Percentiles rank a stretch among this genome's conserved stretches.
These are phyloP conservation scores for Fopius arisanus DNA, from an alignment of 1,140 invertebrate genomes.

Conservation along the genomic window DNA sequence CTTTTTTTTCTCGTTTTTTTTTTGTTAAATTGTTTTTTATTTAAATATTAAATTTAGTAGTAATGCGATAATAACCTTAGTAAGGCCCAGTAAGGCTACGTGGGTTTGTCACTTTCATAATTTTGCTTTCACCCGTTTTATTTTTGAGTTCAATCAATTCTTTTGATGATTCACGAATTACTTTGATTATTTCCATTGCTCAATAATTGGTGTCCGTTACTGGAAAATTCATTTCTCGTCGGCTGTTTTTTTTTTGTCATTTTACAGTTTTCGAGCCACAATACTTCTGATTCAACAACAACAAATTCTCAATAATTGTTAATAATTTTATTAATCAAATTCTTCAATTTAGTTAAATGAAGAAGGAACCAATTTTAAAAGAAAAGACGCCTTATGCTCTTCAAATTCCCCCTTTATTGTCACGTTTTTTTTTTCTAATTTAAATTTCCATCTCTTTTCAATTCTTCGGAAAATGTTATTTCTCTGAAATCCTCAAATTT, in stretches of 20 bases:
- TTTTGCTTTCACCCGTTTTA: constrained; percentile 28
- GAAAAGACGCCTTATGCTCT: constrained; percentile 32
- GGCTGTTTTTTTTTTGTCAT: too few relatives aligned
- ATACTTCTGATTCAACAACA: constrained; percentile 17
- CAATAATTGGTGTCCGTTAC: too few relatives aligned
- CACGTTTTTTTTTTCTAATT: constrained; percentile 25
- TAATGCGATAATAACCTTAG: constrained; percentile 63
- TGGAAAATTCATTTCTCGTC: too few relatives aligned
- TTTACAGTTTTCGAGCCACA: not conserved
- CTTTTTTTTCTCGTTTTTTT: constrained; percentile 21
- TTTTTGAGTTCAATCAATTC: constrained; percentile 22
- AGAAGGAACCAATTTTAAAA: not conserved
- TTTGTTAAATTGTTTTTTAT: constrained; percentile 29
- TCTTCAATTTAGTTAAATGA: not conserved
- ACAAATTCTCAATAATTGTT: not conserved
- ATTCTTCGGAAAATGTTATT: not conserved
- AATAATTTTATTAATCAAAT: constrained; percentile 15
- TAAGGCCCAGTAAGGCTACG: constrained; percentile 66
- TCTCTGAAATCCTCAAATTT: not conserved
- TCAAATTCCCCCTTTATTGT: constrained; percentile 39
- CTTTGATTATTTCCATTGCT: constrained; percentile 35
- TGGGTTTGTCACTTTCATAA: constrained; percentile 55
- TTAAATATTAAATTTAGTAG: constrained; percentile 38
- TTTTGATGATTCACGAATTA: too few relatives aligned
- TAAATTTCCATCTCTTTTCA: not conserved